These are phyloP conservation scores for Eidolon helvum DNA, from an alignment of 2,113 vertebrate species.

Conservation along the genomic window DNA sequence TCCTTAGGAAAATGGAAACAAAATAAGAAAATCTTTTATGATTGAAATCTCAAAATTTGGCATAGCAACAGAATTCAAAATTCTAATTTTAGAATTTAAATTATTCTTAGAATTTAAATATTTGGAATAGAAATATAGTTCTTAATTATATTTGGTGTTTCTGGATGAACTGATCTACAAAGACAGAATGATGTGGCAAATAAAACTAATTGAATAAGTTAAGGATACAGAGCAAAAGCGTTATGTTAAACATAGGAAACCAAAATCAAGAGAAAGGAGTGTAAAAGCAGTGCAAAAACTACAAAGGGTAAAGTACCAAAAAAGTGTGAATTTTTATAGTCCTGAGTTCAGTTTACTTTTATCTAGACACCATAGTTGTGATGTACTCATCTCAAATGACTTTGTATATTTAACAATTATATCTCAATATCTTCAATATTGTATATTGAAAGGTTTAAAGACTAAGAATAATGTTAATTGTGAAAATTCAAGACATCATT, in stretches of 20 bases:
- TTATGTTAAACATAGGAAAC: background rate
- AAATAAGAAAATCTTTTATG: background rate
- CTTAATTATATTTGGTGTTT: background rate
- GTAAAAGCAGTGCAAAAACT: background rate
- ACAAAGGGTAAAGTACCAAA: background rate
- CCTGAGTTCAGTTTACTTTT: background rate
- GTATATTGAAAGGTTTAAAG: background rate
- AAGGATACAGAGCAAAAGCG: background rate
- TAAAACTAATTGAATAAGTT: background rate
- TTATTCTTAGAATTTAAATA: slow-evolving; percentile 10
- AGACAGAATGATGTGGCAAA: background rate
- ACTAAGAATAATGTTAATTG: background rate
- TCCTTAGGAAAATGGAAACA: slow-evolving; percentile 27
- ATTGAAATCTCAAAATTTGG: background rate
- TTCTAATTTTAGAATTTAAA: background rate
- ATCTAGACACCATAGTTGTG: background rate
- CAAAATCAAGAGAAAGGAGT: background rate
- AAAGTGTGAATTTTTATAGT: background rate
- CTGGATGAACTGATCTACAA: background rate
- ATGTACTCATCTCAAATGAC: background rate
- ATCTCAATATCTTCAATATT: background rate
- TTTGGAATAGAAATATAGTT: background rate
- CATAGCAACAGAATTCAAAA: background rate
- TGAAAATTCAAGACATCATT: background rate
- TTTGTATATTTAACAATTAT: background rate